Base-by-base conservation (phyloP, 1,140 invertebrate species). In the Aphaenogaster floridana region DNA sequence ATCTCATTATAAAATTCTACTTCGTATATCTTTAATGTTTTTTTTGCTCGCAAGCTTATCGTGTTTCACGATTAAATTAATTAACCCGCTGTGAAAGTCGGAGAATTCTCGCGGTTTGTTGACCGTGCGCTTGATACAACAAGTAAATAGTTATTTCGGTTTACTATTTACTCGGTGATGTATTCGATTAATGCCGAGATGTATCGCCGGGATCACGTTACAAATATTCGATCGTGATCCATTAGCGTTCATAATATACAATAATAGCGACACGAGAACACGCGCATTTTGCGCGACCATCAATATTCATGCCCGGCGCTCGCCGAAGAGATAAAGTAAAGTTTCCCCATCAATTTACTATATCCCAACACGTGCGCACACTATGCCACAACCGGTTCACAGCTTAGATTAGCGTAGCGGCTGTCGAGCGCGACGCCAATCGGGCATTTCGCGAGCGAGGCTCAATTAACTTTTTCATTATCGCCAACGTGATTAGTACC, bases 401-500 rank as follows among this genome's bases (percentile, higher is more conserved):
- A 13, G 66, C 17, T 86, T 54, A 36, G 45, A 77, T 54, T 66
- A 42, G 34, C 34, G 63, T 9, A 28, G 54, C 48, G 68, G 57
- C 39, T 50, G 48, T 79, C 34, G 71, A 90, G 61, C 81, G 69
- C 36, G 74, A 64, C 36, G 61, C 48, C 59, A 68, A 63, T 63
- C 59, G 72, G 48, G 50, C 59, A 87, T 85, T 90, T 87, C 52
- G 71, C 79, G 21, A 87, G 72, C 68, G 77, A 54, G 54, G 88
- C 36, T 69, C 86, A 90, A 90, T 90, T 90, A 90, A 90, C 88
- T 90, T 90, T 90, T 90, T 90, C 89, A 88, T 90, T 90, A 87
- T 86, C 21, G 52, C 72, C 34, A 50, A 80, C 85, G 78, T 69
- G 85, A 80, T 74, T 76, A 48, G 78, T 84, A 74, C 69, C n/a